Evolutionary conservation across 2,113 vertebrate species (phyloP), one percentile per base, ranked within the genome.

Genomic region (Terrapene triunguis): DNA sequence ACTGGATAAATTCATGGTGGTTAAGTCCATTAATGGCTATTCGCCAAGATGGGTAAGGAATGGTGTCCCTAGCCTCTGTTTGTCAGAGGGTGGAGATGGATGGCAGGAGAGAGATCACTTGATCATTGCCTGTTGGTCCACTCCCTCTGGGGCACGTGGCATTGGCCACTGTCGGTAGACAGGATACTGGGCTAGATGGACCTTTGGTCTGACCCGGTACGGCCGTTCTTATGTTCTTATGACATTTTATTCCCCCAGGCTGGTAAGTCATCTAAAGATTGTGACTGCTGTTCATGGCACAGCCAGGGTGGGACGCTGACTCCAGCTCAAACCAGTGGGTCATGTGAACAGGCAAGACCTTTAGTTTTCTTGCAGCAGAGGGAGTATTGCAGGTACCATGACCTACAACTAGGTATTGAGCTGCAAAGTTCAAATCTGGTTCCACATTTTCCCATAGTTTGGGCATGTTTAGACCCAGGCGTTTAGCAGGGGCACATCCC

Each of bases 271-370:
- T 51, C 35, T 78, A 12, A 84, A 53, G 38, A 22, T 10, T 50
- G 54, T 6, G 54, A 13, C 44, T 69, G 24, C n/a, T 69, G 42
- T 57, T 51, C 5, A 32, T 5, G 44, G 38, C 51, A 48, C 27
- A 47, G 72, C 65, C 35, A 42, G 25, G 82, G 62, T 0, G 1
- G 65, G 47, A 86, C 50, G 19, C n/a, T 51, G 24, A 74, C 35
- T 74, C 38, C 19, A 74, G 32, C 2, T 2, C 10, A 82, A 59
- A 55, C 59, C 59, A 76, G 12, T 29, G 13, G 42, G 47, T 55
- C 44, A 79, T 19, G 4, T 0, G 38, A 42, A 42, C 10, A 0
- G 8, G 5, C 29, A 35, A 16, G 10, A 53, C 25, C 42, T 48
- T 9, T 35, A 51, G 4, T 2, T 10, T 84, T 65, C 69, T 48